A percentile compares a stretch with the other conserved stretches of the same genome.
Evolutionary conservation across 2,888 invertebrate genomes (phyloP).

Genomic region (Philhelius pedissequus): DNA sequence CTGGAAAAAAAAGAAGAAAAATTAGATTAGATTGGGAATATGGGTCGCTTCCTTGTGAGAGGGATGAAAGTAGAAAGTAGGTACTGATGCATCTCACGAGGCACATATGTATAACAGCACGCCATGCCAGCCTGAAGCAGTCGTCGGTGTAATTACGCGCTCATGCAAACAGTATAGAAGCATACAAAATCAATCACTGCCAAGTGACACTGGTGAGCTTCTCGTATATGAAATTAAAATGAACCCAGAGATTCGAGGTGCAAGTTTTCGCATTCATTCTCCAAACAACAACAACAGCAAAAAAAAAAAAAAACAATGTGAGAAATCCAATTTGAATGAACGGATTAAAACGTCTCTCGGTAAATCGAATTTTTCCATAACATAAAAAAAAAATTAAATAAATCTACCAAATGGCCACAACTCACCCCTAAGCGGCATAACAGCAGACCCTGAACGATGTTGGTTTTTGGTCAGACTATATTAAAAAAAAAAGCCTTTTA

Average conservation of each 20-base stretch:
- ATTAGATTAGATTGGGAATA: constrained; percentile 51
- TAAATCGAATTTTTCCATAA: constrained; percentile 47
- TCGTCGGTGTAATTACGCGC: constrained; percentile 28
- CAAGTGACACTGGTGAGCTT: constrained; percentile 44
- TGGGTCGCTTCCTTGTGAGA: constrained; percentile 23
- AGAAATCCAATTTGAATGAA: constrained; percentile 60
- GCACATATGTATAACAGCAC: not conserved
- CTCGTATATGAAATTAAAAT: constrained; percentile 5
- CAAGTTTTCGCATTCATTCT: constrained; percentile 23
- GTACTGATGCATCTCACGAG: not conserved
- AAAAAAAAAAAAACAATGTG: not conserved
- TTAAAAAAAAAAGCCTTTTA: not conserved
- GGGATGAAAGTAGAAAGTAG: not conserved
- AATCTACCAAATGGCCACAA: constrained; percentile 40
- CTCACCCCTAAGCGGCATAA: not conserved
- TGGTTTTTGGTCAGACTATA: constrained; percentile 2
- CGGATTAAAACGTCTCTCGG: constrained; percentile 60
- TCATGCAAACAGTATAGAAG: constrained; percentile 1
- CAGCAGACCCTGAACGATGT: constrained; percentile 13
- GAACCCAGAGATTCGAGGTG: constrained; percentile 12
- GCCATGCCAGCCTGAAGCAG: not conserved
- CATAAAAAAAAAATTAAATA: not conserved
- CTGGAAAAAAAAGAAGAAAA: not conserved
- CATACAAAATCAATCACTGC: constrained; percentile 61
- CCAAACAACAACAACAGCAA: not conserved